A percentile compares a stretch with the other conserved stretches of the same genome.
Evolutionary conservation across 2,113 vertebrate genomes (phyloP).

Genomic region (Stegostoma tigrinum): DNA sequence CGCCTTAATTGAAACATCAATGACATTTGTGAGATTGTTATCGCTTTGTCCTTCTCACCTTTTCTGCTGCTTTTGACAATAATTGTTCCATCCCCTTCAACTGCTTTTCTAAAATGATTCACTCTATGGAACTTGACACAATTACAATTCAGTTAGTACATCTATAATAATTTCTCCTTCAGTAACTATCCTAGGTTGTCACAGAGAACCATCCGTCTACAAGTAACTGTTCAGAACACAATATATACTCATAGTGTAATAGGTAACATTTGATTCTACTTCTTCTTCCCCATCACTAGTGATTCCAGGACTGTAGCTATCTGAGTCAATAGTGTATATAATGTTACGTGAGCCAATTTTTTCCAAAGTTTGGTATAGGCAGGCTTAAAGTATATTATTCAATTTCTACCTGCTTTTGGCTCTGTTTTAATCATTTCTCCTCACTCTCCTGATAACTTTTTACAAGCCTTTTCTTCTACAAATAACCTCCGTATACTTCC

Average conservation of each 20-base stretch:
- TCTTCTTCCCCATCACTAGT: neutral
- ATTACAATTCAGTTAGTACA: no score
- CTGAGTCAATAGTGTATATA: neutral
- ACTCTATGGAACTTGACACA: no score
- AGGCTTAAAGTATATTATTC: neutral
- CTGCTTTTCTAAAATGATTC: no score
- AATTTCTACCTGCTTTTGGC: neutral
- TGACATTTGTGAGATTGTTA: neutral
- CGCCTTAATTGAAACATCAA: neutral
- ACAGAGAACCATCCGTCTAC: neutral
- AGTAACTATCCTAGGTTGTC: no score
- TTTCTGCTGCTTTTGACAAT: neutral
- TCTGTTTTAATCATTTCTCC: neutral
- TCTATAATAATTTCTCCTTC: no score
- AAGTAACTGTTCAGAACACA: neutral
- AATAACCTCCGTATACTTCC: neutral
- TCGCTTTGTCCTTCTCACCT: neutral
- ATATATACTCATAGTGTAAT: neutral
- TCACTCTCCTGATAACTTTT: neutral
- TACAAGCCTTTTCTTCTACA: neutral
- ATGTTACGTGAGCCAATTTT: neutral
- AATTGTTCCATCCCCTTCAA: neutral
- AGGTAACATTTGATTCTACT: neutral
- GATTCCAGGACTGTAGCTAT: neutral
- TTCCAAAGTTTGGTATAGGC: neutral